phyloP scores from a whole-genome alignment of 2,888 invertebrate genomes.

The Lycaena phlaeas region DNA sequence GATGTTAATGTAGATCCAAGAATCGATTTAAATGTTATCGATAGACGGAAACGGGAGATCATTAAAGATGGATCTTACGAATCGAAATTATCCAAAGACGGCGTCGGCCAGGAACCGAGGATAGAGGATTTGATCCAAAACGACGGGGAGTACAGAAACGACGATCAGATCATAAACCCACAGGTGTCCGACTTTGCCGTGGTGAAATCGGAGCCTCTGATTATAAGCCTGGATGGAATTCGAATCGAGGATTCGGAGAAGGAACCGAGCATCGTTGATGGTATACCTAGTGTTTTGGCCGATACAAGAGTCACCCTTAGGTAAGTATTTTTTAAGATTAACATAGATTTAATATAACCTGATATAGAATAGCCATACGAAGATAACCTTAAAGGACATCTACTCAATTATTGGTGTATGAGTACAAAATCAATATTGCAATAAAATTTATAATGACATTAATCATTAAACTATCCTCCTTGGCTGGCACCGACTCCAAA shows the following conservation, averaged over 20 bases:
- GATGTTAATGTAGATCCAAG: background rate
- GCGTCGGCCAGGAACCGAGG: conserved; percentile 10
- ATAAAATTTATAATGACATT: too few relatives aligned
- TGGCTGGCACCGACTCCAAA: too few relatives aligned
- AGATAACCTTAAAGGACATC: too few relatives aligned
- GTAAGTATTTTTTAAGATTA: too few relatives aligned
- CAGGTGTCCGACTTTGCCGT: conserved; percentile 27
- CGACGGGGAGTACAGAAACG: conserved; percentile 11
- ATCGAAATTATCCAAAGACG: conserved; percentile 11
- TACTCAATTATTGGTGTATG: too few relatives aligned
- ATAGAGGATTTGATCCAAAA: conserved; percentile 14
- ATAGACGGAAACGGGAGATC: conserved; percentile 20
- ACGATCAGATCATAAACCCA: conserved; percentile 14
- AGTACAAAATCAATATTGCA: too few relatives aligned
- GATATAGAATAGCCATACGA: too few relatives aligned
- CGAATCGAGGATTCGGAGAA: conserved; percentile 74
- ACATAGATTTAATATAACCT: too few relatives aligned
- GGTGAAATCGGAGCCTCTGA: conserved; percentile 23
- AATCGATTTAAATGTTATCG: conserved; percentile 4
- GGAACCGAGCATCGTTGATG: conserved; percentile 67
- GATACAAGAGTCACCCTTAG: conserved; percentile 71
- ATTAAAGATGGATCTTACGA: conserved; percentile 15
- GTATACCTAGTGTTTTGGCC: conserved; percentile 79
- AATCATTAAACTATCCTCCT: too few relatives aligned
- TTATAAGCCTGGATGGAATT: conserved; percentile 62